Percentiles rank a stretch among this genome's conserved stretches.
Conservation (phyloP, 2,888 invertebrate species). For the Andrena marginata region DNA sequence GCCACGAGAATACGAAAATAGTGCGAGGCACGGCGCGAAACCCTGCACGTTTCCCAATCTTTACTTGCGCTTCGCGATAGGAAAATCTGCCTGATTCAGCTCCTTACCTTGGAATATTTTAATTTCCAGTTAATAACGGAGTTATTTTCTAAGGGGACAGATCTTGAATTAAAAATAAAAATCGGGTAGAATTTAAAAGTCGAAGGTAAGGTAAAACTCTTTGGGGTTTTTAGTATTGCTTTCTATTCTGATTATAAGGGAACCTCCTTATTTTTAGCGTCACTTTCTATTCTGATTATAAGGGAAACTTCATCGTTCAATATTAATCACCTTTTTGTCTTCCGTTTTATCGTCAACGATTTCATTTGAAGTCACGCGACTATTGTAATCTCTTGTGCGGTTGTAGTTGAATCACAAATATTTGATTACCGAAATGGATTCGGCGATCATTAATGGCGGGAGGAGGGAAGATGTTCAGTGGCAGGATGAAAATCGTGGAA, state of each 20-base stretch:
- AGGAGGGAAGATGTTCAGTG: neutral
- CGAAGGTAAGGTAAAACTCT: neutral
- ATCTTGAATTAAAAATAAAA: neutral
- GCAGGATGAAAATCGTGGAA: neutral
- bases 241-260: neutral
- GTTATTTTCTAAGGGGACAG: neutral
- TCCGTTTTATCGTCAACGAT: neutral
- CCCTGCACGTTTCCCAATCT: conserved; percentile 20
- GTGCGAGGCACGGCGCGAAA: conserved; percentile 28
- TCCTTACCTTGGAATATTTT: neutral
- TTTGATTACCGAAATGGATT: neutral
- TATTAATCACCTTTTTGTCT: neutral
- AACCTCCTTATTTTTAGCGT: neutral
- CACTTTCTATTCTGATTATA: neutral
- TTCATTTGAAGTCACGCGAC: too few relatives aligned
- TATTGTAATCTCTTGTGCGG: too few relatives aligned
- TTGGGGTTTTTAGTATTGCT: neutral
- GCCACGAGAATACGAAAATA: conserved; percentile 51
- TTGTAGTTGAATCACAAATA: too few relatives aligned
- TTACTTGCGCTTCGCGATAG: conserved; percentile 24
- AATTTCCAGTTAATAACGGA: neutral
- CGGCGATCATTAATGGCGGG: conserved; percentile 2
- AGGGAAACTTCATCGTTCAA: neutral
- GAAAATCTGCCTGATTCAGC: conserved; percentile 18
- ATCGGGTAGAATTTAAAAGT: neutral